Percentiles rank a stretch among this genome's conserved stretches.
phyloP scores from a whole-genome alignment of 1,140 invertebrate genomes.

The Oncopeltus fasciatus region DNA sequence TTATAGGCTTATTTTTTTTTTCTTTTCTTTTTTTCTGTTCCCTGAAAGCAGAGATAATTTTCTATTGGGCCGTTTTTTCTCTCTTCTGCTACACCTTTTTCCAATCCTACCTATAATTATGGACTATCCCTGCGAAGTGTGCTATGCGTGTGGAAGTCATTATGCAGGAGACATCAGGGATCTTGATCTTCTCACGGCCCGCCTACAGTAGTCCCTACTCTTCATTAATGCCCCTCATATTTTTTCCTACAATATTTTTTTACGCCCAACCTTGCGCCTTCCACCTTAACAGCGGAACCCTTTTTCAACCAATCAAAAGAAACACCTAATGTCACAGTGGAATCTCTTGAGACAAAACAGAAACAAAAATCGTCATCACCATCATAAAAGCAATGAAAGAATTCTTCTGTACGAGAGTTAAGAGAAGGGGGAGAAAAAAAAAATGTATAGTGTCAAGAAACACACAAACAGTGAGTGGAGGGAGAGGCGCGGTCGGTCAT shows the following conservation, averaged over 20 bases:
- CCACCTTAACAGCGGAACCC: neutral
- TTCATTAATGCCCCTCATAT: neutral
- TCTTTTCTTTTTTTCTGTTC: no score
- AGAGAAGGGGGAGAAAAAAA: neutral
- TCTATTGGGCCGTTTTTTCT: no score
- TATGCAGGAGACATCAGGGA: neutral
- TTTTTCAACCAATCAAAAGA: neutral
- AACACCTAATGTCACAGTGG: neutral
- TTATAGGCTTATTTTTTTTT: no score
- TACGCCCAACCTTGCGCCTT: no score
- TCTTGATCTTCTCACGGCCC: neutral
- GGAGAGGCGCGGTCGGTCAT: neutral
- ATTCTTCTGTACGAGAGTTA: neutral
- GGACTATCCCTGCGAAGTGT: no score
- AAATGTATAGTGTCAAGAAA: neutral
- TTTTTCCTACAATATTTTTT: neutral
- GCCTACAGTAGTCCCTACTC: neutral
- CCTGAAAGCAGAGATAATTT: no score
- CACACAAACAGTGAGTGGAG: neutral
- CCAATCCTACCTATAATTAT: no score
- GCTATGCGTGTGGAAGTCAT: no score
- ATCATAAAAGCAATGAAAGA: neutral
- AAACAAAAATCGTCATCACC: no score
- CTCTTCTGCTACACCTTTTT: no score
- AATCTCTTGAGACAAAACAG: neutral